phyloP scores from a whole-genome alignment of 2,113 vertebrate genomes.

The Maccullochella peelii region DNA sequence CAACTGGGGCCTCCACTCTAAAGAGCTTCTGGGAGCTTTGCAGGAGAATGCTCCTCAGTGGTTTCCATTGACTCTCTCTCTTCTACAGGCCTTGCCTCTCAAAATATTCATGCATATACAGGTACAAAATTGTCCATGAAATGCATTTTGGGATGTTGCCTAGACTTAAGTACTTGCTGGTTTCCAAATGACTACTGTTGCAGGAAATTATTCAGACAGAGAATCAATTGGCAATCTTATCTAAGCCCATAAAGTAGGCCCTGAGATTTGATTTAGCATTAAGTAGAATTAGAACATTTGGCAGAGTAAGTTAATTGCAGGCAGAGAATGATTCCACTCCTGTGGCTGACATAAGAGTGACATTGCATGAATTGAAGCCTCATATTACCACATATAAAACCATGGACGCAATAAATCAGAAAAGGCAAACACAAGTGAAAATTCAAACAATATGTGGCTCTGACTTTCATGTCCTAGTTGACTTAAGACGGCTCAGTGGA shows the following conservation, averaged over 20 bases:
- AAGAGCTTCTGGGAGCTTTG: slow-evolving; percentile 46
- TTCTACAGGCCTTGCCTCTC: slow-evolving; percentile 70
- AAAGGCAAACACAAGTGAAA: slow-evolving; percentile 48
- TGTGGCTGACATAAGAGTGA: slow-evolving; percentile 50
- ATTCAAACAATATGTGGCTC: slow-evolving; percentile 68
- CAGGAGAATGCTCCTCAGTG: slow-evolving; percentile 33
- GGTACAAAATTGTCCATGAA: slow-evolving; percentile 75
- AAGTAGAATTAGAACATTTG: slow-evolving; percentile 71
- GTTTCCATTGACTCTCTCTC: slow-evolving; percentile 23
- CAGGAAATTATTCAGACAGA: slow-evolving; percentile 69
- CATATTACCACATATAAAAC: slow-evolving; percentile 28
- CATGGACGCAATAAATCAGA: slow-evolving; percentile 36
- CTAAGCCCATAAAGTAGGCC: slow-evolving; percentile 67
- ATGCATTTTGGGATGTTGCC: slow-evolving; percentile 68
- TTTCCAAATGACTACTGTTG: slow-evolving; percentile 66
- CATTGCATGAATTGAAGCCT: slow-evolving; percentile 59
- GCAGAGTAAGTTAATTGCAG: slow-evolving; percentile 55
- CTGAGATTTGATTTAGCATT: slow-evolving; percentile 72
- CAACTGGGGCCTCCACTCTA: slow-evolving; percentile 45
- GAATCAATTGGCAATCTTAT: slow-evolving; percentile 75
- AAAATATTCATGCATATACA: slow-evolving; percentile 70
- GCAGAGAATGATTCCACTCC: slow-evolving; percentile 46
- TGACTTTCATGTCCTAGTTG: slow-evolving; percentile 41
- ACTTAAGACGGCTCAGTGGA: slow-evolving; percentile 13
- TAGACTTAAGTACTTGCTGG: slow-evolving; percentile 45